Evolutionary conservation across 92 coral and sea anemone species (phyloP), one percentile per base, ranked within the genome.

Genomic region (Galaxea fascicularis): DNA sequence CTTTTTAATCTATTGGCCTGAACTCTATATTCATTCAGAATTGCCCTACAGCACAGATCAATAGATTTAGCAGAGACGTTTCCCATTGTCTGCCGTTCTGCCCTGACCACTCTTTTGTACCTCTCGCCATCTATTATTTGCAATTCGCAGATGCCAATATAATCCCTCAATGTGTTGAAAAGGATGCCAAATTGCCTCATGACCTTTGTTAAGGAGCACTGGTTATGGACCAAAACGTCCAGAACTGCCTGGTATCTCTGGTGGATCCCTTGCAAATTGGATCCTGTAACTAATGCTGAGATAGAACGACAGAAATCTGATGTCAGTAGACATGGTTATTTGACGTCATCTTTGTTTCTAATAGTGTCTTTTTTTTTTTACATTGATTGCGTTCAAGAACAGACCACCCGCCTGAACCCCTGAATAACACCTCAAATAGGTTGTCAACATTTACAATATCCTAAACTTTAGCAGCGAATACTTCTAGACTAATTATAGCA

Each of bases 231-330:
- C 70, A 31, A 4, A 30, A 77, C 59, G 15, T 31, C 71, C 53
- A 77, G 82, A 30, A 76, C 69, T 54, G 68, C 81, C 20, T 76
- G 68, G 21, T 60, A 76, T 54, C 81, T 76, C 54, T 58, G 27
- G 8, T 76, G 56, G 68, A 41, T 77, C 71, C 82, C 82, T 77
- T 60, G 56, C 82, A 58, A 59, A 57, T 60, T 77, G 53, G 58
- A 77, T 11, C 82, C 68, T 77, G 82, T 59, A 59, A 77, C 57
- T 77, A 77, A 59, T 60, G 39, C 71, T 77, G 82, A 77, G 39
- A 77, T 77, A 77, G 31, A 60, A 77, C 66, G 41, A 59, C 70
- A 77, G 52, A 77, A 77, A 76, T 60, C n/a, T 25, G 22, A 77
- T 77, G 60, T 77, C 69, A 58, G 67, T 28, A 29, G 27, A 31